Base-by-base conservation (phyloP, 2,888 invertebrate genomes). In the Nomada fabriciana region DNA sequence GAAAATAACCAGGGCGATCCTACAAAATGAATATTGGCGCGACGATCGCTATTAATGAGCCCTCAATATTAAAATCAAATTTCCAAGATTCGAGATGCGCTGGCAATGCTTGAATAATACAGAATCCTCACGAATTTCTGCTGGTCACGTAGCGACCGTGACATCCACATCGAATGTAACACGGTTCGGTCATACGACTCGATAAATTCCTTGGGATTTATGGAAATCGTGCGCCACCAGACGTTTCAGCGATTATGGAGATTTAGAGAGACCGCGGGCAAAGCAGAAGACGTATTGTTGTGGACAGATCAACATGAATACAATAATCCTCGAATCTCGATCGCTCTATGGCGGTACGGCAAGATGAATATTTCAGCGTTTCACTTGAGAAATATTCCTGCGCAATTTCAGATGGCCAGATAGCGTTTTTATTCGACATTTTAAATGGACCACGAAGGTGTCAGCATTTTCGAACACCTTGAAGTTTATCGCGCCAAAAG, bases 121-220 rank as follows among this genome's bases (percentile, higher is more conserved):
- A 63, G 50, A 55, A 55, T 50, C 42, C 15, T 9, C 43, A 25
- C 25, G 80, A 68, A 52, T 63, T 57, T 80, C 80, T 43, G 23
- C n/a, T 42, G 57, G 67, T 67, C 61, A 53, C 72, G 67, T 68
- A 76, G 47, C n/a, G 18, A 0, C 20, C 36, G 15, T 36, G 65
- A 59, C 59, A 29, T 36, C 20, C 43, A 18, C 15, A 29, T 52
- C 20, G 50, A 29, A 57, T 36, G 59, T 53, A 78, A 47, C 68
- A n/a, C 4, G 67, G 61, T 23, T 11, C 70, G 36, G 70, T 70
- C 70, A 70, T 55, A 63, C 67, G 43, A 80, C 43, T 50, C 42
- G n/a, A 72, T 72, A 80, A 72, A 80, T 80, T 61, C 57, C 43
- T n/a, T 9, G 15, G 57, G 29, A 72, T 80, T 80, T 80, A 63